These are phyloP conservation scores for Pantala flavescens DNA, from an alignment of 1,140 invertebrate genomes.

Conservation along the genomic window DNA sequence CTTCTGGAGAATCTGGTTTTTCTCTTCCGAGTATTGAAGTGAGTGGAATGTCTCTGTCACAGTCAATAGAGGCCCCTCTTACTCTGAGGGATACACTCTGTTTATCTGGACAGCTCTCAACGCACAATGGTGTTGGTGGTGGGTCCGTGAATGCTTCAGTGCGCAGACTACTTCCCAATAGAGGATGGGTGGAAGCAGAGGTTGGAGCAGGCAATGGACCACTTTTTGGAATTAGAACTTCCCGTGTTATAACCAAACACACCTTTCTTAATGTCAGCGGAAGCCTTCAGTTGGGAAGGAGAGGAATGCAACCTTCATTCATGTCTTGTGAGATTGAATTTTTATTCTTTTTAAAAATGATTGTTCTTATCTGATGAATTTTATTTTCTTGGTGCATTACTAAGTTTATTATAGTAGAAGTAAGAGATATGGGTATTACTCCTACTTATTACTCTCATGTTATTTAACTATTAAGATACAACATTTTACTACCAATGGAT, in stretches of 20 bases:
- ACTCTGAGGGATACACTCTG: conserved; percentile 72
- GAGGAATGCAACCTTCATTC: conserved; percentile 58
- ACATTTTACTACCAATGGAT: too few species aligned
- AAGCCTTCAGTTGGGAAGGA: conserved; percentile 56
- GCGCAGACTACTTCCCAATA: conserved; percentile 62
- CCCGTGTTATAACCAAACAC: conserved; percentile 54
- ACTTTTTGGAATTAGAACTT: conserved; percentile 58
- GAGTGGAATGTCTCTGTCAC: conserved; percentile 79
- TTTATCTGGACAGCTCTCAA: conserved; percentile 65
- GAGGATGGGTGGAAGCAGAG: conserved; percentile 74
- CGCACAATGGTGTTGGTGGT: conserved; percentile 74
- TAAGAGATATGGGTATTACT: too few species aligned
- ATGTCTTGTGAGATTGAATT: conserved; percentile 50
- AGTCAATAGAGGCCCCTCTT: conserved; percentile 86
- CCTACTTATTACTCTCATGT: too few species aligned
- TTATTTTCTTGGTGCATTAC: too few species aligned
- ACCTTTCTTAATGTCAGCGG: conserved; percentile 61
- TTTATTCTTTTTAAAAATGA: conserved; percentile 12
- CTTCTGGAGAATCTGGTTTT: not conserved
- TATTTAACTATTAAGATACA: too few species aligned
- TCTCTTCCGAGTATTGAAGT: conserved; percentile 52
- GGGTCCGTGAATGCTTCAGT: conserved; percentile 65
- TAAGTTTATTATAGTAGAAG: too few species aligned
- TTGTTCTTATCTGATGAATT: not conserved
- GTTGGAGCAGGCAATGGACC: conserved; percentile 70